A percentile compares a stretch with the other conserved stretches of the same genome.
These are phyloP conservation scores for Xiphophorus birchmanni DNA, from an alignment of 2,797 vertebrate species.

Conservation along the genomic window DNA sequence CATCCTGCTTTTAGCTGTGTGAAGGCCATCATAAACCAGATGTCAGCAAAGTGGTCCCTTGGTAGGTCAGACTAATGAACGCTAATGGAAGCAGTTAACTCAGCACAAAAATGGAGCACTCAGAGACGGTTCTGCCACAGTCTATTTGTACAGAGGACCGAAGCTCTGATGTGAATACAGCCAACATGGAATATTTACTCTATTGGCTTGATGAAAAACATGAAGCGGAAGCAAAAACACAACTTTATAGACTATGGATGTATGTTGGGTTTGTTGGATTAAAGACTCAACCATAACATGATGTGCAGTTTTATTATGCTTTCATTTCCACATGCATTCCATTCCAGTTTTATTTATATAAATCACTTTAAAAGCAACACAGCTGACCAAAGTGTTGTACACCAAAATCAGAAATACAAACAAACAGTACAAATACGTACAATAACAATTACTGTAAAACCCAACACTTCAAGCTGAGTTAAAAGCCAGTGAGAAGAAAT, in stretches of 20 bases:
- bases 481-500: no score
- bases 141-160: constrained; percentile 46
- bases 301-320: no score
- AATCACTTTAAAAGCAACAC: no score
- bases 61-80: constrained; percentile 76
- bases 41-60: constrained; percentile 79
- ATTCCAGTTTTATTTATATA: no score
- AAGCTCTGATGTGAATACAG: constrained; percentile 33
- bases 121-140: constrained; percentile 40
- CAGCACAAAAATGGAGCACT: constrained; percentile 77
- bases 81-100: constrained; percentile 83
- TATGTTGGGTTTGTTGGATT: not conserved
- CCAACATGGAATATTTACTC: constrained; percentile 36
- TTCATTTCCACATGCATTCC: no score
- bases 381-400: no score
- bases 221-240: no score
- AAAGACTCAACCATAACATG: not conserved
- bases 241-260: no score
- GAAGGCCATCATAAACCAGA: constrained; percentile 72
- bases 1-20: constrained; percentile 71
- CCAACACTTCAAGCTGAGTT: no score
- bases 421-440: no score
- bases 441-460: no score
- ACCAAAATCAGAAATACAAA: no score
- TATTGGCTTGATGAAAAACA: constrained; percentile 12